Percentiles rank a stretch among this genome's conserved stretches.
phyloP scores from a whole-genome alignment of 1,140 invertebrate genomes.

The Philaenus spumarius region DNA sequence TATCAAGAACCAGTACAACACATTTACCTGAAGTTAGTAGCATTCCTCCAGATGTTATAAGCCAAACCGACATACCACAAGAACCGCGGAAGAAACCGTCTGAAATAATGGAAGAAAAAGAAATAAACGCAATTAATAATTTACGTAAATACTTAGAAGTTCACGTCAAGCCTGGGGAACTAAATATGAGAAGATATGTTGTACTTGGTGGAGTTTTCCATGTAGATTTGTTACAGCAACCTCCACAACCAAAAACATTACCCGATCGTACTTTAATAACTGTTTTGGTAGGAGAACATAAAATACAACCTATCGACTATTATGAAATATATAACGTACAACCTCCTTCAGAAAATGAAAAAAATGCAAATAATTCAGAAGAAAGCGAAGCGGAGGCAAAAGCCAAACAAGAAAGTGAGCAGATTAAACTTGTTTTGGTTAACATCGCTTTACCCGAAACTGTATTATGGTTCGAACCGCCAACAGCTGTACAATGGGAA shows the following conservation, averaged over 20 bases:
- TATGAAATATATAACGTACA: background rate
- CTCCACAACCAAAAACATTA: constrained; percentile 49
- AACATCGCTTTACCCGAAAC: constrained; percentile 56
- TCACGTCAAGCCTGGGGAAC: constrained; percentile 42
- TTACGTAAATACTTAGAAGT: constrained; percentile 35
- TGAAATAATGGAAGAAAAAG: constrained; percentile 14
- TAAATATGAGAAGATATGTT: constrained; percentile 57
- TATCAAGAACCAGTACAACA: too few species aligned
- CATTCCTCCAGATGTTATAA: too few species aligned
- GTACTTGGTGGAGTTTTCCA: constrained; percentile 58
- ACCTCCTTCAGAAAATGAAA: constrained; percentile 9
- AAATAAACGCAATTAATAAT: constrained; percentile 27
- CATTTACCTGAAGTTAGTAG: too few species aligned
- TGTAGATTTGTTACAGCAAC: constrained; percentile 56
- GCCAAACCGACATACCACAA: constrained; percentile 32
- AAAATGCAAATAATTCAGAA: background rate
- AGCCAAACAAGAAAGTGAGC: background rate
- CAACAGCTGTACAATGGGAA: constrained; percentile 71
- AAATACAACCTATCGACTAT: constrained; percentile 5
- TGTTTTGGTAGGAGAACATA: constrained; percentile 7
- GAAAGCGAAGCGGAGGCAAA: background rate
- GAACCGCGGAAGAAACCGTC: constrained; percentile 8
- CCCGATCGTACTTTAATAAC: constrained; percentile 24
- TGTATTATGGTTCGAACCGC: constrained; percentile 77
- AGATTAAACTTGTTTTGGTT: constrained; percentile 18